Conservation (phyloP, 2,113 vertebrate species). For the Trematomus loennbergii region DNA sequence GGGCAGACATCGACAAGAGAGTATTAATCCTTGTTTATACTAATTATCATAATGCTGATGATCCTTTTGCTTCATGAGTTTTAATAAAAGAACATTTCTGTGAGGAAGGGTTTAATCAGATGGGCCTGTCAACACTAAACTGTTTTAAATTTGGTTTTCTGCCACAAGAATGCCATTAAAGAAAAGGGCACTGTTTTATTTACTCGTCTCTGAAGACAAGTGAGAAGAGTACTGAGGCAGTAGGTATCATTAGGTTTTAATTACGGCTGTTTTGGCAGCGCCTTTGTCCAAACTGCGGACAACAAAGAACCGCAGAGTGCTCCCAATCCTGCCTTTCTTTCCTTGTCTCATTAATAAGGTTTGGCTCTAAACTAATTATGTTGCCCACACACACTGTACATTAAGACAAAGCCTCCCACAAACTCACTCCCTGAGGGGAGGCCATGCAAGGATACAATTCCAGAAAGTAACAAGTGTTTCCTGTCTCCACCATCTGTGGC, state of each 20-base stretch:
- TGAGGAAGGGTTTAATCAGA: constrained; percentile 9
- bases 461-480: constrained; percentile 30
- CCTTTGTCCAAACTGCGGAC: constrained; percentile 20
- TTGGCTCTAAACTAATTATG: constrained; percentile 43
- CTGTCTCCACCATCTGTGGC: constrained; percentile 29
- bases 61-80: neutral
- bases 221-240: constrained; percentile 1
- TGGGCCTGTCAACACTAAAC: constrained; percentile 15
- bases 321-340: constrained; percentile 15
- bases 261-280: constrained; percentile 22
- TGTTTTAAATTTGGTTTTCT: constrained; percentile 33
- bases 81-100: neutral
- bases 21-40: neutral
- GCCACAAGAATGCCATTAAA: constrained; percentile 7
- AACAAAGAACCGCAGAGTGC: constrained; percentile 8
- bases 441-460: constrained; percentile 4
- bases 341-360: constrained; percentile 42
- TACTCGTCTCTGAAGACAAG: constrained; percentile 21
- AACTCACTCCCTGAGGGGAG: constrained; percentile 17
- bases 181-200: constrained; percentile 31
- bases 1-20: neutral
- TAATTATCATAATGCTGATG: constrained; percentile 32
- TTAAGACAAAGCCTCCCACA: constrained; percentile 25
- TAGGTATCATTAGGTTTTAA: constrained; percentile 44
- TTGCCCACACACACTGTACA: constrained; percentile 13